These are phyloP conservation scores for Solenopsis fugax DNA, from an alignment of 1,140 invertebrate genomes.

Conservation along the genomic window DNA sequence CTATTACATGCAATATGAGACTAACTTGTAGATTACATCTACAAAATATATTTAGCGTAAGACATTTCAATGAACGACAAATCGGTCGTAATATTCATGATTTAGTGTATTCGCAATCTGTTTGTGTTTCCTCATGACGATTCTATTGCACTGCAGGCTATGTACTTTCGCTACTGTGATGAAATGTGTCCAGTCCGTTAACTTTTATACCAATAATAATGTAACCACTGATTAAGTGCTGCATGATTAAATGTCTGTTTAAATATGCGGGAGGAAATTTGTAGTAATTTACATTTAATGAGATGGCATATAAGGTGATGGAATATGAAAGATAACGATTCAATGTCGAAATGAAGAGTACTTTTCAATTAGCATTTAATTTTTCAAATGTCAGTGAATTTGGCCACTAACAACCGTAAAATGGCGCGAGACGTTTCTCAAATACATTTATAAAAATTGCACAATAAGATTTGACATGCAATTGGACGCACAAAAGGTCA, in stretches of 20 bases:
- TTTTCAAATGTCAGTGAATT: conserved; percentile 57
- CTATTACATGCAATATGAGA: conserved; percentile 54
- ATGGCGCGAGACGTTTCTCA: conserved; percentile 35
- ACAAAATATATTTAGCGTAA: conserved; percentile 54
- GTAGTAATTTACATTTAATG: neutral
- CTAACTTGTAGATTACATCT: conserved; percentile 22
- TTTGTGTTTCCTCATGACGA: conserved; percentile 15
- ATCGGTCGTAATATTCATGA: conserved; percentile 22
- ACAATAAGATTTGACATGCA: conserved; percentile 48
- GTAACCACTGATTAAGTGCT: neutral
- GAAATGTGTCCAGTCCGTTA: neutral
- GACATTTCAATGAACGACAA: conserved; percentile 42
- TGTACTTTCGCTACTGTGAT: neutral
- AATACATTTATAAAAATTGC: conserved; percentile 56
- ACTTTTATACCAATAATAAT: neutral
- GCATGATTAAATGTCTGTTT: conserved; percentile 18
- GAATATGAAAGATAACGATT: neutral
- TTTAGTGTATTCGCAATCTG: conserved; percentile 27
- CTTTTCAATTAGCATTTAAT: conserved; percentile 40
- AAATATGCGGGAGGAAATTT: neutral
- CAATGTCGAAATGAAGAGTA: conserved; percentile 6
- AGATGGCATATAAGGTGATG: neutral
- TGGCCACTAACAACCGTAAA: conserved; percentile 14
- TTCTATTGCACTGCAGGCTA: conserved; percentile 8
- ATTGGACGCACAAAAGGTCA: conserved; percentile 52